Conservation (phyloP, 2,113 vertebrate genomes). For the Acanthochromis polyacanthus region DNA sequence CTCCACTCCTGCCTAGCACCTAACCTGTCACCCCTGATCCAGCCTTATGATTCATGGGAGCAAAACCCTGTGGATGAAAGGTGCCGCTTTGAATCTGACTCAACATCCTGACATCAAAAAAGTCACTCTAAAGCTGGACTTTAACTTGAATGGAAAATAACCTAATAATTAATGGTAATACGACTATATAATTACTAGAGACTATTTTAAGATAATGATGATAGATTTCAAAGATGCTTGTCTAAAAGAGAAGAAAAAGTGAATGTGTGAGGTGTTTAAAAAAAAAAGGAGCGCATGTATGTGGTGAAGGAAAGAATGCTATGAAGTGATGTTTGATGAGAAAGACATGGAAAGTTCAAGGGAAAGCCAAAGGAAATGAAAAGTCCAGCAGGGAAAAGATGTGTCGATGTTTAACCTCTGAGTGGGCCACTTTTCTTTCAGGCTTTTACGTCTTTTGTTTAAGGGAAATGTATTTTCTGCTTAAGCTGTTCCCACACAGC, state of each 20-base stretch:
- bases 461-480: background rate
- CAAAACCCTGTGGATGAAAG: conserved; percentile 5
- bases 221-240: conserved; percentile 66
- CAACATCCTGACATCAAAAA: conserved; percentile 3
- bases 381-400: conserved; percentile 43
- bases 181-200: conserved; percentile 41
- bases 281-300: conserved; percentile 32
- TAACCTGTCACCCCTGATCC: conserved; percentile 15
- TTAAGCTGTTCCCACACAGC: too few species aligned
- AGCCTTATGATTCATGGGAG: conserved; percentile 15
- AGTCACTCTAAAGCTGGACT: conserved; percentile 8
- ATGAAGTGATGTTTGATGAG: conserved; percentile 43
- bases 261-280: conserved; percentile 54
- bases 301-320: conserved; percentile 65
- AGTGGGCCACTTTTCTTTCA: conserved; percentile 26
- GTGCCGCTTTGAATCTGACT: conserved; percentile 32
- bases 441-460: conserved; percentile 26
- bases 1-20: conserved; percentile 86
- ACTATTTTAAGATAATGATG: conserved; percentile 52
- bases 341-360: conserved; percentile 52
- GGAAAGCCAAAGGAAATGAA: conserved; percentile 40
- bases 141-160: conserved; percentile 27
- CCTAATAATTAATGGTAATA: conserved; percentile 20
- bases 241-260: conserved; percentile 47
- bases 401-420: conserved; percentile 9